A percentile compares a stretch with the other conserved stretches of the same genome.
Conservation (phyloP, 2,113 vertebrate genomes). For the Riparia riparia region DNA sequence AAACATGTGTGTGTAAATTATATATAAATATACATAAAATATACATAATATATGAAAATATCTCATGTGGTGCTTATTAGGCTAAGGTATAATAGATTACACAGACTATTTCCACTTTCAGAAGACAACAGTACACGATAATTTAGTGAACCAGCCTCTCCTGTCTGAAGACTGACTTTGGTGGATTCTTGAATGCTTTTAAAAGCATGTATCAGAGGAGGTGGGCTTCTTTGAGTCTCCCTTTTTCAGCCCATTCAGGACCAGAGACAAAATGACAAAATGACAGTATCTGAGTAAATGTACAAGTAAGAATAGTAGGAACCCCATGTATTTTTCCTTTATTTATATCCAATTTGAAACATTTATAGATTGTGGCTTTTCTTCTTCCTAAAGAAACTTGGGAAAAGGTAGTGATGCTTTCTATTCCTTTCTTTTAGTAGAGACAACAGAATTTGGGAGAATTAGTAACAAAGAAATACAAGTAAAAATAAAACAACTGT, state of each 20-base stretch:
- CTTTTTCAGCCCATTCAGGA: not conserved
- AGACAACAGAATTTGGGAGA: not conserved
- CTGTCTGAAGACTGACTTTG: not conserved
- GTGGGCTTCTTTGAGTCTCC: not conserved
- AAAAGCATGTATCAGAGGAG: not conserved
- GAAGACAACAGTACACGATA: not conserved
- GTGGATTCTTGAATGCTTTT: not conserved
- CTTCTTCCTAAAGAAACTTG: not conserved
- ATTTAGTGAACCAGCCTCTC: not conserved
- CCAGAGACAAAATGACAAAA: not conserved
- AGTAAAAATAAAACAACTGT: not conserved
- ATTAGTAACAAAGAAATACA: not conserved
- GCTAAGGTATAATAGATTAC: not conserved
- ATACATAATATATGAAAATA: not conserved
- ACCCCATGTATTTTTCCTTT: rapidly evolving
- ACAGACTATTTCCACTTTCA: not conserved
- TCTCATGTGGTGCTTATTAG: not conserved
- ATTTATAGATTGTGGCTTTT: not conserved
- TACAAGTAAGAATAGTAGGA: not conserved
- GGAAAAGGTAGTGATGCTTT: not conserved
- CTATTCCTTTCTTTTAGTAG: not conserved
- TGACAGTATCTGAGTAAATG: not conserved
- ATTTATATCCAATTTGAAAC: not conserved
- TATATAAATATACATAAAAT: not conserved
- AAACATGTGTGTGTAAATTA: not conserved